Conservation (phyloP, 2,888 invertebrate species). For the Campaea margaritaria region DNA sequence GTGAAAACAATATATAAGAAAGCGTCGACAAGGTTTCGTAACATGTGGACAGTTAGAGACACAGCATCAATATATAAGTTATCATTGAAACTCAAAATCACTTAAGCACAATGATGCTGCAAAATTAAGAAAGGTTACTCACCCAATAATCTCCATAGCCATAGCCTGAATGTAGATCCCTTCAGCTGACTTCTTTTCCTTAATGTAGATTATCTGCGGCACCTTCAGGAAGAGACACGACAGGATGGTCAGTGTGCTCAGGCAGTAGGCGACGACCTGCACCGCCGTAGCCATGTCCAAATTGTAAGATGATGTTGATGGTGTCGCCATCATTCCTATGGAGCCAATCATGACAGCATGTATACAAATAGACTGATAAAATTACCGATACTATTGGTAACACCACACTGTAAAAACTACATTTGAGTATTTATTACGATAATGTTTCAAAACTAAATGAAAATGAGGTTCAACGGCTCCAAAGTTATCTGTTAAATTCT, state of each 20-base stretch:
- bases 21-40: too few relatives aligned
- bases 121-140: constrained; percentile 44
- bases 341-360: neutral
- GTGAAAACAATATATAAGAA: neutral
- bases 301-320: constrained; percentile 10
- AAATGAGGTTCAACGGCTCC: too few relatives aligned
- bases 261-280: constrained; percentile 55
- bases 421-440: too few relatives aligned
- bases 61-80: too few relatives aligned
- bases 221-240: constrained; percentile 92
- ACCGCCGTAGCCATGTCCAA: constrained; percentile 35
- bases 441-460: too few relatives aligned
- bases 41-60: too few relatives aligned
- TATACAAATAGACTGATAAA: too few relatives aligned
- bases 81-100: too few relatives aligned
- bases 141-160: constrained; percentile 89
- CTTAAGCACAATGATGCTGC: too few relatives aligned
- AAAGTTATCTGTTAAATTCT: too few relatives aligned
- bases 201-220: constrained; percentile 91
- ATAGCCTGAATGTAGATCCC: constrained; percentile 89
- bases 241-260: constrained; percentile 91
- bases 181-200: constrained; percentile 87
- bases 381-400: too few relatives aligned
- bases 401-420: too few relatives aligned
- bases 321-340: constrained; percentile 17